These are phyloP conservation scores for Drosophila rhopaloa DNA, from an alignment of 1,140 invertebrate species.

Conservation along the genomic window DNA sequence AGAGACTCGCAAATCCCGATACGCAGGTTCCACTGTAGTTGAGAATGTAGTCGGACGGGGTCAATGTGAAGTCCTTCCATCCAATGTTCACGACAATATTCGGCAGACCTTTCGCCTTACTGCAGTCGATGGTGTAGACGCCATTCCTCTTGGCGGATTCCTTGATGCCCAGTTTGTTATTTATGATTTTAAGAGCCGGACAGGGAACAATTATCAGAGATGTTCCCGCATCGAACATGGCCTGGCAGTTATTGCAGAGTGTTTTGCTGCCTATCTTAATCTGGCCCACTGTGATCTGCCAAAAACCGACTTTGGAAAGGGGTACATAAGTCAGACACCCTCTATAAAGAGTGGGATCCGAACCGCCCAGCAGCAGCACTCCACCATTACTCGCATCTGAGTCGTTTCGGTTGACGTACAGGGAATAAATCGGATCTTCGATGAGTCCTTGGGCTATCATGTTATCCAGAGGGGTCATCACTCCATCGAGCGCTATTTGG, in stretches of 20 bases:
- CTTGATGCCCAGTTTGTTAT: conserved; percentile 89
- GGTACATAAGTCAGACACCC: conserved; percentile 96
- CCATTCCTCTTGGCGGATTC: conserved; percentile 85
- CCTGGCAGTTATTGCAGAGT: conserved; percentile 90
- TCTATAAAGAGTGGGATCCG: conserved; percentile 93
- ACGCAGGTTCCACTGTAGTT: conserved; percentile 84
- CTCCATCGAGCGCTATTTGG: conserved; percentile 94
- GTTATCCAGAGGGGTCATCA: conserved; percentile 97
- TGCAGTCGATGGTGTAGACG: conserved; percentile 88
- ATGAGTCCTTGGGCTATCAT: conserved; percentile 95
- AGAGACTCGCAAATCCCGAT: conserved; percentile 81
- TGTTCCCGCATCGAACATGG: conserved; percentile 99
- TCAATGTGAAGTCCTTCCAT: conserved; percentile 48
- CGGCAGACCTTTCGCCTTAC: conserved; percentile 27
- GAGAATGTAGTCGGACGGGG: conserved; percentile 47
- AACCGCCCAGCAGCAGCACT: conserved; percentile 96
- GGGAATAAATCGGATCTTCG: conserved; percentile 93
- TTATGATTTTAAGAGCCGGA: conserved; percentile 91
- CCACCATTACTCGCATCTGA: conserved; percentile 89
- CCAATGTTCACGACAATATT: conserved; percentile 59
- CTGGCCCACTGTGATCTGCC: conserved; percentile 96
- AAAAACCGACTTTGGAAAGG: conserved; percentile 94
- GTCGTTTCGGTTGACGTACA: conserved; percentile 92
- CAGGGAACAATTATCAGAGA: conserved; percentile 96
- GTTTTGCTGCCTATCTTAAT: conserved; percentile 85